Evolutionary conservation across 2,888 invertebrate species (phyloP), one percentile per base, ranked within the genome.

Genomic region (Tetanocera ferruginea): DNA sequence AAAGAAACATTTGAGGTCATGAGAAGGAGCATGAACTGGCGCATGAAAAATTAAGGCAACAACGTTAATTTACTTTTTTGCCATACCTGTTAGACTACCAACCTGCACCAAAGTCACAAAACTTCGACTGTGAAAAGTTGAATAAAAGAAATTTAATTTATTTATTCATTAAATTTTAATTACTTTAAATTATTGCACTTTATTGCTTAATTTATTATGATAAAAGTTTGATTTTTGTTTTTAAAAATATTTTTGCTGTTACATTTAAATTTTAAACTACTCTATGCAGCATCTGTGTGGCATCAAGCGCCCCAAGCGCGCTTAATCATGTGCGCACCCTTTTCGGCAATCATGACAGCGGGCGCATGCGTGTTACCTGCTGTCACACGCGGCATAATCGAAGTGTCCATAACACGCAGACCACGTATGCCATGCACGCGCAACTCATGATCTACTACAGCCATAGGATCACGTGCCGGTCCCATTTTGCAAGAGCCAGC

Each of bases 401-500:
- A 95, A 0, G 95, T 95, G 86, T 96, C 95, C 77, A 95, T 93
- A 0, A 96, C 95, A 81, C 96, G 90, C 57, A 96, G 89, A 5
- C 92, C 91, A 17, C 91, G 89, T 14, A 95, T 90, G 6, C 95
- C 95, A 83, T 94, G 92, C 0, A 90, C 90, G 43, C 87, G 82
- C 67, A 95, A 90, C 86, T 93, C 92, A 78, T 93, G 91, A 87
- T 95, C 93, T 0, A 95, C 95, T 0, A 95, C 95, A 0, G 95
- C 94, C 91, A 93, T 91, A 0, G 92, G 93, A 87, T 96, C 95
- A 0, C 90, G 90, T 0, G 87, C 83, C 0, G 95, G 94, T 0
- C 95, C 96, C 95, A 96, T 96, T 91, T 95, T 95, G 86, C 94
- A 95, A 0, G 95, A 94, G 9, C 95, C 95, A 0, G 93, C 94